A percentile compares a stretch with the other conserved stretches of the same genome.
Conservation (phyloP, 2,797 vertebrate genomes). For the Nyctibius grandis region DNA sequence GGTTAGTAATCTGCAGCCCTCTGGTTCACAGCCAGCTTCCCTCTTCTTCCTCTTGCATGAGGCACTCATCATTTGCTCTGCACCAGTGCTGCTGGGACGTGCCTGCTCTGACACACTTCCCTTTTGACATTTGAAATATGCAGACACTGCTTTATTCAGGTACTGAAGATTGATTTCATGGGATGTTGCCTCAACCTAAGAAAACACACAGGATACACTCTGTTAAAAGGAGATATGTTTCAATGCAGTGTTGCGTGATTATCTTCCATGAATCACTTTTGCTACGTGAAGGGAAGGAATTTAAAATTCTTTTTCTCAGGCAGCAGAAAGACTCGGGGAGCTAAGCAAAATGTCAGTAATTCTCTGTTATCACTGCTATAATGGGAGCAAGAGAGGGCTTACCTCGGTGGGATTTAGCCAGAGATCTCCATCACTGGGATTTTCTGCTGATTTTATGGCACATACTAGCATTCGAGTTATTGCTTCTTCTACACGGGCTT, state of each 20-base stretch:
- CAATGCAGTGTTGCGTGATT: not conserved
- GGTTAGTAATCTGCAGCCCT: not conserved
- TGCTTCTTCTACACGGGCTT: conserved; percentile 87
- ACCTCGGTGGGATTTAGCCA: conserved; percentile 99
- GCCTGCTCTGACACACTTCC: not conserved
- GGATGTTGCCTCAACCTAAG: conserved; percentile 80
- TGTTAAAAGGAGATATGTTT: not conserved
- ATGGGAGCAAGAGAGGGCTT: not conserved
- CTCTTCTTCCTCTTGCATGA: conserved; percentile 58
- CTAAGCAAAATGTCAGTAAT: conserved; percentile 32
- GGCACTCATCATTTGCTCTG: not conserved
- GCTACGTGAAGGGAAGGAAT: not conserved
- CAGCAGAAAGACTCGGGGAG: not conserved
- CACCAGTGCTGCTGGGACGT: not conserved
- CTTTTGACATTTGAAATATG: conserved; percentile 64
- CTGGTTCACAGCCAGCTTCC: conserved; percentile 26
- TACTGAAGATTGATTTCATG: conserved; percentile 87
- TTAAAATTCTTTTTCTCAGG: not conserved
- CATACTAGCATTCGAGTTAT: conserved; percentile 86
- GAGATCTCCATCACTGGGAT: conserved; percentile 66
- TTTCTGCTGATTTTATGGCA: conserved; percentile 82
- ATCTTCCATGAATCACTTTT: not conserved
- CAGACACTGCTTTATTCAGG: conserved; percentile 83
- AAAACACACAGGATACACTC: not conserved
- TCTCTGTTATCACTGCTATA: not conserved